Conservation (phyloP, 1,140 invertebrate species). For the Gonatopus flavifemur region DNA sequence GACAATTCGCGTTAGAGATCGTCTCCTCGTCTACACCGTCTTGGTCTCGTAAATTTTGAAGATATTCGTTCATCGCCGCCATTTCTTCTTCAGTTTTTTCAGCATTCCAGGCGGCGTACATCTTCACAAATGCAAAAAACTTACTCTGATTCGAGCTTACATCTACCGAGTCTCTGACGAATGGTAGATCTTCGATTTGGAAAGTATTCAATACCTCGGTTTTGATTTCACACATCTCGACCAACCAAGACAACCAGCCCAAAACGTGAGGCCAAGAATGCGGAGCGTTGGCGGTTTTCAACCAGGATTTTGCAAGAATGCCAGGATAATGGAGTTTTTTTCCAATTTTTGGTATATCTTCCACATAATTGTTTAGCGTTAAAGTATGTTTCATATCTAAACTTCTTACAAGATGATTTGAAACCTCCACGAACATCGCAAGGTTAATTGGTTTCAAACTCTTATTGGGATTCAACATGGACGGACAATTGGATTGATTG, state of each 20-base stretch:
- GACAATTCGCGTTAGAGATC: constrained; percentile 4
- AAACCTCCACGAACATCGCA: constrained; percentile 47
- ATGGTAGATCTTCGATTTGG: constrained; percentile 31
- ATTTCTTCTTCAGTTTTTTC: constrained; percentile 39
- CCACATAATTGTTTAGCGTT: constrained; percentile 44
- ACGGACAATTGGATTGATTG: constrained; percentile 19
- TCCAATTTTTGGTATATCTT: constrained; percentile 56
- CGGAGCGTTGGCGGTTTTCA: constrained; percentile 62
- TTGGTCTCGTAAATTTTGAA: constrained; percentile 25
- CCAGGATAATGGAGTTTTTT: constrained; percentile 62
- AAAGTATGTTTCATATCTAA: constrained; percentile 36
- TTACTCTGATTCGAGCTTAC: constrained; percentile 18
- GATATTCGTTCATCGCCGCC: constrained; percentile 27
- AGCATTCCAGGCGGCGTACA: constrained; percentile 40
- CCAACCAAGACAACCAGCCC: constrained; percentile 60
- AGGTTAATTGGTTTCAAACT: constrained; percentile 47
- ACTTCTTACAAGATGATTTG: constrained; percentile 32
- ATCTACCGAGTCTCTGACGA: constrained; percentile 24
- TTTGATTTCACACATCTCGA: constrained; percentile 51
- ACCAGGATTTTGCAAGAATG: constrained; percentile 61
- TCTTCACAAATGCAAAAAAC: constrained; percentile 32
- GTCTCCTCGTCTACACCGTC: constrained; percentile 28
- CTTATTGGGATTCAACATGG: constrained; percentile 40
- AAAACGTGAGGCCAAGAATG: constrained; percentile 63
- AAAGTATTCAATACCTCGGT: constrained; percentile 29